These are phyloP conservation scores for Gobio gobio DNA, from an alignment of 2,113 vertebrate genomes.

Conservation along the genomic window DNA sequence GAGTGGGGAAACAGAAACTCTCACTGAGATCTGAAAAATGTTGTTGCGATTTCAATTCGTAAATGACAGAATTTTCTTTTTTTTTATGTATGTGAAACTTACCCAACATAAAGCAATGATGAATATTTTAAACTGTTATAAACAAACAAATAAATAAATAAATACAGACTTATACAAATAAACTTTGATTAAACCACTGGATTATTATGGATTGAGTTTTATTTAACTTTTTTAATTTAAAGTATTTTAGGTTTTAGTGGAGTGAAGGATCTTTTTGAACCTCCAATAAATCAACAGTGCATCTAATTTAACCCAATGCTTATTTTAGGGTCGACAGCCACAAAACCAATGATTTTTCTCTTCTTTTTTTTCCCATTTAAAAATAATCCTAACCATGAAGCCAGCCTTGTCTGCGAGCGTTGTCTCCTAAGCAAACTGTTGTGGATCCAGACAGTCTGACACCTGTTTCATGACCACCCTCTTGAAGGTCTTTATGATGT, in stretches of 20 bases:
- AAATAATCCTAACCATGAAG: background rate
- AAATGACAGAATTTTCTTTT: too few species aligned
- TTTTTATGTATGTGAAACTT: too few species aligned
- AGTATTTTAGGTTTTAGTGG: background rate
- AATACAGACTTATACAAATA: too few species aligned
- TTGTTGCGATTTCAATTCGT: background rate
- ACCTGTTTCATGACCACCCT: background rate
- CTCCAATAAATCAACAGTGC: background rate
- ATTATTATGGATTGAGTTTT: background rate
- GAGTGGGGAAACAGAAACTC: conserved; percentile 2
- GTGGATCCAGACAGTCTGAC: background rate
- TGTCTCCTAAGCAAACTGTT: background rate
- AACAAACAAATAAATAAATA: background rate
- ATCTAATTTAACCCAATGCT: background rate
- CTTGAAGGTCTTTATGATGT: background rate
- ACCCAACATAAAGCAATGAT: too few species aligned
- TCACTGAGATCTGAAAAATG: conserved; percentile 5
- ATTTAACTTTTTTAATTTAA: background rate
- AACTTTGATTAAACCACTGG: background rate
- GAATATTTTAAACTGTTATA: too few species aligned
- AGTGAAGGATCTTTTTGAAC: background rate
- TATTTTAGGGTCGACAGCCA: background rate
- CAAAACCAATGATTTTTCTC: background rate
- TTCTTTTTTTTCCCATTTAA: background rate
- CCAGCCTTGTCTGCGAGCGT: background rate